phyloP scores from a whole-genome alignment of 2,797 vertebrate genomes.

The Periparus ater region DNA sequence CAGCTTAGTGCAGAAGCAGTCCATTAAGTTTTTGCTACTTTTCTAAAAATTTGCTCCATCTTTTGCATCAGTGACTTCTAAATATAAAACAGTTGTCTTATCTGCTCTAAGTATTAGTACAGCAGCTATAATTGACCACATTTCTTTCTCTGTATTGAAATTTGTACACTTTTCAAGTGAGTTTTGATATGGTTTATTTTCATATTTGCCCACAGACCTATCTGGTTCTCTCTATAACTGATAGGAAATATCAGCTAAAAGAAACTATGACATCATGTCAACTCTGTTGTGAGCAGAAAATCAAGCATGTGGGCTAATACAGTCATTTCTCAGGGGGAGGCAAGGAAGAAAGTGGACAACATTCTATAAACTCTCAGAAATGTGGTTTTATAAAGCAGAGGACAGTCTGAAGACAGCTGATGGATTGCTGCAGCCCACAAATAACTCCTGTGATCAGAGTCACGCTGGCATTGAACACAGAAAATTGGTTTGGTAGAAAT shows the following conservation, averaged over 20 bases:
- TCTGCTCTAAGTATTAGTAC: not conserved
- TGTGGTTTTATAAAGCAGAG: not conserved
- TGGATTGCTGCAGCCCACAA: not conserved
- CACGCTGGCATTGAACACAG: not conserved
- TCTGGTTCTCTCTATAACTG: not conserved
- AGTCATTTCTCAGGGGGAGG: not conserved
- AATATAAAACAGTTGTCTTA: not conserved
- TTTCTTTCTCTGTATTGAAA: not conserved
- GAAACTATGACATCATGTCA: rapidly evolving
- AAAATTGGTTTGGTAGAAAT: not conserved
- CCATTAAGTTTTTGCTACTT: not conserved
- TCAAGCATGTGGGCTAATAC: not conserved
- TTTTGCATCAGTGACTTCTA: not conserved
- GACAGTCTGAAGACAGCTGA: not conserved
- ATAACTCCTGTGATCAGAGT: not conserved
- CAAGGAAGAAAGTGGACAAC: not conserved
- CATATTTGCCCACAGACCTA: not conserved
- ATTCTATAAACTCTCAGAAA: not conserved
- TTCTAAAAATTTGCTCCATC: not conserved
- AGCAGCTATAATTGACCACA: not conserved
- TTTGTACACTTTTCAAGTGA: not conserved
- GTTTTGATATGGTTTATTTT: not conserved
- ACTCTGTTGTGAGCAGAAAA: not conserved
- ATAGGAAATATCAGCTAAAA: not conserved
- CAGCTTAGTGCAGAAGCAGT: not conserved